Evolutionary conservation across 2,888 invertebrate species (phyloP), one percentile per base, ranked within the genome.

Genomic region (Laspeyria flexula): DNA sequence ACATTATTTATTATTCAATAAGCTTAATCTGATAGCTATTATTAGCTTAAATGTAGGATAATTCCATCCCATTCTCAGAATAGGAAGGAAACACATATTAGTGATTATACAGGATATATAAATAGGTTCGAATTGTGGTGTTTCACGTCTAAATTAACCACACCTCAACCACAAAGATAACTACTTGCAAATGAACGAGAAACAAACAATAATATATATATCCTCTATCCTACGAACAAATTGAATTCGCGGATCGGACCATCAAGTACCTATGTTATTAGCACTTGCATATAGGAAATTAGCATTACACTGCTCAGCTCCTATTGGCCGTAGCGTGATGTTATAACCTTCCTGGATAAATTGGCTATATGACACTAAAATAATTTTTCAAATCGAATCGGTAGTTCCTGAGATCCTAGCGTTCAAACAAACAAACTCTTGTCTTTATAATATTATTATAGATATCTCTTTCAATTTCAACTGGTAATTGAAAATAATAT

Each of bases 231-330:
- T 40, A 43, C 13, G 41, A 50, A 57, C 40, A 43, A 45, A 55
- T 55, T 52, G 40, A 55, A 54, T 49, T 50, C 71, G 73, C 73
- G 70, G 68, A 54, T 65, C 63, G 69, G 67, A 71, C 73, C 75
- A 73, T 78, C 65, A 62, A 65, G 55, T 67, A n/a, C n/a, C n/a
- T n/a, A 33, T 13, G 71, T 68, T 72, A 76, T 77, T 82, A 73
- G 76, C 75, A 73, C 77, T 75, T 65, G 55, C 55, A 55, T 65
- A 61, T 73, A 75, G 74, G 71, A 75, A 73, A 77, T 78, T 78
- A 65, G 72, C 75, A 79, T 75, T 76, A 74, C 75, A 72, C 67
- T n/a, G n/a, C n/a, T n/a, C n/a, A n/a, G n/a, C n/a, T n/a, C n/a
- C n/a, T n/a, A n/a, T n/a, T n/a, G n/a, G n/a, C n/a, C n/a, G n/a